Evolutionary conservation across 2,888 invertebrate genomes (phyloP).

Genomic region (Drosophila neoperkinsi): DNA sequence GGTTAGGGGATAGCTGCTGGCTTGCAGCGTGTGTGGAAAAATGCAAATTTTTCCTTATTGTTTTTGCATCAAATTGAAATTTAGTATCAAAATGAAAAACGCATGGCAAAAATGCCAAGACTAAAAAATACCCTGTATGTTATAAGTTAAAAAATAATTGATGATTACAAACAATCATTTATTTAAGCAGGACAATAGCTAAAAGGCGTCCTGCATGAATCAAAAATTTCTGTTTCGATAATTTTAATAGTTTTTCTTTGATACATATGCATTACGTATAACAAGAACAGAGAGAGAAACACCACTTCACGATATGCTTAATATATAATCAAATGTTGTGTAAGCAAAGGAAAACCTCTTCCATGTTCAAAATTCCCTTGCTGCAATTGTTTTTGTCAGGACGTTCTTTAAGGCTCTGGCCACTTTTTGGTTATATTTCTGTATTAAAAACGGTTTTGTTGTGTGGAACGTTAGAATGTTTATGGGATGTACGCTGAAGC

Average conservation of each 20-base stretch:
- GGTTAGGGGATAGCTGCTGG: neutral
- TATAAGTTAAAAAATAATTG: neutral
- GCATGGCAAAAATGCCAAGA: accelerated
- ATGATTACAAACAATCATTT: neutral
- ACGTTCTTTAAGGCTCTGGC: slow-evolving; percentile 26
- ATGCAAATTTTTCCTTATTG: slow-evolving; percentile 59
- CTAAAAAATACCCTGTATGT: slow-evolving; percentile 6
- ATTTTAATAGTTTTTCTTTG: neutral
- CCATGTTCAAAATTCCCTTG: neutral
- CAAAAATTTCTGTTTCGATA: neutral
- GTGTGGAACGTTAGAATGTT: slow-evolving; percentile 43
- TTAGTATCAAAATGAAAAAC: slow-evolving; percentile 34
- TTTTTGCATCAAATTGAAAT: slow-evolving; percentile 63
- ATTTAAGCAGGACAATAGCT: neutral
- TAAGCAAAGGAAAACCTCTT: neutral
- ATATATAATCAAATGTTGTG: neutral
- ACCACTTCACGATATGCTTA: neutral
- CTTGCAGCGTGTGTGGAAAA: slow-evolving; percentile 30
- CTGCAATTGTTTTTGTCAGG: slow-evolving; percentile 12
- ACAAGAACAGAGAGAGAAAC: neutral
- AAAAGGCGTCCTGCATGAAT: neutral
- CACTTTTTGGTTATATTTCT: slow-evolving; percentile 55
- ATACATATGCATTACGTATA: neutral
- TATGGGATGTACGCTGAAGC: slow-evolving; percentile 33
- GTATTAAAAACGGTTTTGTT: slow-evolving; percentile 61